phyloP scores from a whole-genome alignment of 2,113 vertebrate genomes.

The Cervus canadensis region DNA sequence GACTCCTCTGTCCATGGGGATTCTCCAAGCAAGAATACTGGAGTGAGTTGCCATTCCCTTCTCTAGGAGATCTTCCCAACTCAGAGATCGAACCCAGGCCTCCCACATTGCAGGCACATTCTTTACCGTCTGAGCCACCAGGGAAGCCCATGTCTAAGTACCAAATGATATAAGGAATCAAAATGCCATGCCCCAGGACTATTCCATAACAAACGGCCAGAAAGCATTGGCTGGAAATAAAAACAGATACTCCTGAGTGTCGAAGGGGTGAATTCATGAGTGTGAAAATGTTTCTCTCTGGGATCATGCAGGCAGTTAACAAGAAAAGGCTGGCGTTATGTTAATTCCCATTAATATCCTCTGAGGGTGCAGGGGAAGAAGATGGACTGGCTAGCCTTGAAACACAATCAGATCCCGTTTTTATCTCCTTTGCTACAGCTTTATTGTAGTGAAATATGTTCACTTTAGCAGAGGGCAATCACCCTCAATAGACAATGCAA shows the following conservation, averaged over 20 bases:
- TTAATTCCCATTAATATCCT: slow-evolving; percentile 80
- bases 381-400: slow-evolving; percentile 77
- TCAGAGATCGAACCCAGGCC: background rate
- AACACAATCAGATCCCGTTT: slow-evolving; percentile 74
- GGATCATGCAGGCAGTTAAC: slow-evolving; percentile 56
- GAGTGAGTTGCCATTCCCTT: background rate
- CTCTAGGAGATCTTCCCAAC: background rate
- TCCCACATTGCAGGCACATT: background rate
- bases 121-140: background rate
- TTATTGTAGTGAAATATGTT: slow-evolving; percentile 85
- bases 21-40: background rate
- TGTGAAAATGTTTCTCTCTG: slow-evolving; percentile 43
- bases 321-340: slow-evolving; percentile 74
- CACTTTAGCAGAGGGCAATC: slow-evolving; percentile 77
- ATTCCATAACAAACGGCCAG: background rate
- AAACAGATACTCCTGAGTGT: background rate
- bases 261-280: background rate
- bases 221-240: background rate
- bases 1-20: background rate
- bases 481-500: slow-evolving; percentile 76
- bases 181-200: background rate
- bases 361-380: slow-evolving; percentile 72
- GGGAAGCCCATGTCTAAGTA: background rate
- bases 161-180: background rate
- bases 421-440: slow-evolving; percentile 77